Base-by-base conservation (phyloP, 2,888 invertebrate species). In the Therioaphis trifolii region DNA sequence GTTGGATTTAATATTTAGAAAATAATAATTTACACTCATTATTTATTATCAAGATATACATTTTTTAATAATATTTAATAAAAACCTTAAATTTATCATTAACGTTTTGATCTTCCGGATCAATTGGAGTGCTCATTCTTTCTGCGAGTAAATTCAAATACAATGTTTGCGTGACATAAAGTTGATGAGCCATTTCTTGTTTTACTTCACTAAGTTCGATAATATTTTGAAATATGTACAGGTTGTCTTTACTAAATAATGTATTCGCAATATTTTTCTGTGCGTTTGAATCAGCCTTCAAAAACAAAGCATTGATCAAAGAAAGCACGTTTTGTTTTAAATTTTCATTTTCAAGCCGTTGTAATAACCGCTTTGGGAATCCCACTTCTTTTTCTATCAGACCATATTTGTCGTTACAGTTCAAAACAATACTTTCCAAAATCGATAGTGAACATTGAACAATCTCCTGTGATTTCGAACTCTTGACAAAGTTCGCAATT, bases 251-350 rank as follows among this genome's bases (percentile, higher is more conserved):
- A 0, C 95, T 93, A 86, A 94, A 94, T 76, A 97, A 90, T n/a
- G 94, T 95, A 15, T 92, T 92, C 5, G 95, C 94, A 86, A 96
- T 93, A 0, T 92, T 91, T 87, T 94, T 93, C 85, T 94, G 91
- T 87, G 95, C 95, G 0, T 90, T 89, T 80, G 92, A 89, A 88
- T 97, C 96, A 7, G 97, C 96, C 90, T 96, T 96, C 66, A 93
- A 90, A 87, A 98, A 94, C 85, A 98, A 91, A 9, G 97, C 96
- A 91, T 99, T 98, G 84, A 99, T 95, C 29, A 99, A 90, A 4
- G 98, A 96, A 86, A 99, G 93, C 2, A 96, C 94, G 90, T 97
- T 97, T 88, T 97, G 96, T 87, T 97, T 97, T 86, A 98, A 95
- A 86, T 91, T 91, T 52, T 91, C 91, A 86, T 92, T 93, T 88